These are phyloP conservation scores for Aurelia coerulea DNA, from an alignment of 30 jellyfish, hydroid and myxozoan species.

Conservation along the genomic window DNA sequence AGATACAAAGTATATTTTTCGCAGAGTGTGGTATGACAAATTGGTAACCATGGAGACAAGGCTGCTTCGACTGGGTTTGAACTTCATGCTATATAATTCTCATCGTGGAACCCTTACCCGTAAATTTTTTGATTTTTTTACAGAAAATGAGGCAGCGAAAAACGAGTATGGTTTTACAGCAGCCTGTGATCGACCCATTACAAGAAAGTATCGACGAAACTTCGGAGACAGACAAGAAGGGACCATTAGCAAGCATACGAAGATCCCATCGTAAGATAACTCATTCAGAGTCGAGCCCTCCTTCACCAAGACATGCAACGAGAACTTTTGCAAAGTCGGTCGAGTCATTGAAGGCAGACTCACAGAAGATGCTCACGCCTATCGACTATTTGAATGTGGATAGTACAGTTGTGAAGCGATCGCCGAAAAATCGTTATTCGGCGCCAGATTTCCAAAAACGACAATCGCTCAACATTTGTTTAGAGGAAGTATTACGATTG, in stretches of 20 bases:
- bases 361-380: neutral
- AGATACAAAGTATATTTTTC: no score
- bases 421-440: slow-evolving; percentile 46
- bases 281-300: slow-evolving; percentile 58
- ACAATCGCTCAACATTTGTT: slow-evolving; percentile 16
- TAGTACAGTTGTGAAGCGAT: neutral
- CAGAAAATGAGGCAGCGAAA: slow-evolving; percentile 44
- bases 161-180: slow-evolving; percentile 36
- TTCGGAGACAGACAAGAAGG: neutral
- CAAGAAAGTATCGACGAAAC: neutral
- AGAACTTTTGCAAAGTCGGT: neutral
- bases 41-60: no score
- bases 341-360: neutral
- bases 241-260: slow-evolving; percentile 2
- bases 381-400: slow-evolving; percentile 46
- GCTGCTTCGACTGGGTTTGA: no score
- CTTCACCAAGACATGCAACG: slow-evolving; percentile 23
- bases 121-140: neutral
- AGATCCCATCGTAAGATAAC: slow-evolving; percentile 27
- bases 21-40: no score
- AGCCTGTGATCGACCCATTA: neutral
- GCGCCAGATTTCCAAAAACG: slow-evolving; percentile 43
- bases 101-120: no score
- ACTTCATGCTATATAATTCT: no score
- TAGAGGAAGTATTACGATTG: slow-evolving; percentile 49